phyloP scores from a whole-genome alignment of 2,113 vertebrate genomes.

The Pangasianodon hypophthalmus region DNA sequence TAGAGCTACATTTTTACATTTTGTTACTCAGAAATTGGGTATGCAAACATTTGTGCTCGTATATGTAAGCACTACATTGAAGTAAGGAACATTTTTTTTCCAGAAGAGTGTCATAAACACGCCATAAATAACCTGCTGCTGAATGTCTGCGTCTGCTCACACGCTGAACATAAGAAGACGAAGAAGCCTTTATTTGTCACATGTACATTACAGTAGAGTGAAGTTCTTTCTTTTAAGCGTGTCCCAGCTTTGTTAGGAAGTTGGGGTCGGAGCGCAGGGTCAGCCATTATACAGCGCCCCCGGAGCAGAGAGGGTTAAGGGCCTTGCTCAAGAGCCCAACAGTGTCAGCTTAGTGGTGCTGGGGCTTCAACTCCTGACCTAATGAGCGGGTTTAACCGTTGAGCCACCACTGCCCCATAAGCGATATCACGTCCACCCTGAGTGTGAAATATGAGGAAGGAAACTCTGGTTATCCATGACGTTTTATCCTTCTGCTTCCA shows the following conservation, averaged over 20 bases:
- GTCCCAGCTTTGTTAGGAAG: background rate
- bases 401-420: background rate
- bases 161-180: background rate
- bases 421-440: background rate
- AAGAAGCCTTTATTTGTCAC: background rate
- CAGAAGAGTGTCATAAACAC: background rate
- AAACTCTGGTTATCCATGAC: conserved; percentile 1
- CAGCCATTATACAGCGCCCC: too few relatives aligned
- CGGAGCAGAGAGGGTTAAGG: too few relatives aligned
- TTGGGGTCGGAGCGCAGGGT: background rate
- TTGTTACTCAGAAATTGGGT: too few relatives aligned
- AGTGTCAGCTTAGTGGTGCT: background rate
- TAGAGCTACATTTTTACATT: too few relatives aligned
- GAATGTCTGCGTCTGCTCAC: background rate
- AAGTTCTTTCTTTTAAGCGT: background rate
- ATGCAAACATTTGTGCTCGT: background rate
- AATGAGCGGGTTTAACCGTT: too few relatives aligned
- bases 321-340: too few relatives aligned
- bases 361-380: background rate
- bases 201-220: background rate
- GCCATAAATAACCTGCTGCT: background rate
- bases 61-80: background rate
- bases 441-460: conserved; percentile 28
- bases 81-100: background rate
- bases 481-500: background rate